Evolutionary conservation across 2,797 vertebrate species (phyloP).

Genomic region (Telmatherina bonti): DNA sequence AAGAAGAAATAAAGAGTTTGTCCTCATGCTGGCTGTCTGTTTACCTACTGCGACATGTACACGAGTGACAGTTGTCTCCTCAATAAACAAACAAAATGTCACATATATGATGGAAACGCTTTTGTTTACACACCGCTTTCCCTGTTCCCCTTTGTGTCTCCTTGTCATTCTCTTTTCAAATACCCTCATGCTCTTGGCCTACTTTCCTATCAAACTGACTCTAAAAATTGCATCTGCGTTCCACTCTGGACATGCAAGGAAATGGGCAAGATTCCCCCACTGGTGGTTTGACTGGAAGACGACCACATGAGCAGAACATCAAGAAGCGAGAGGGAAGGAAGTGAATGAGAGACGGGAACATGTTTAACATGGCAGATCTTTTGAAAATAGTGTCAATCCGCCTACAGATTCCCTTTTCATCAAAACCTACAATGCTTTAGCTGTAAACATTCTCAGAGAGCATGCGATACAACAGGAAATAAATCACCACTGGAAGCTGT

Average conservation of each 20-base stretch:
- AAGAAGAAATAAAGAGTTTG: constrained; percentile 13
- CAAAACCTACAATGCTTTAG: constrained; percentile 42
- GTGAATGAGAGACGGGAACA: constrained; percentile 14
- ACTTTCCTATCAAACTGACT: constrained; percentile 63
- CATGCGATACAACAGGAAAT: not conserved
- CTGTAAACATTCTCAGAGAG: constrained; percentile 20
- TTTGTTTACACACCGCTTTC: constrained; percentile 60
- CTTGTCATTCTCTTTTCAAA: constrained; percentile 59
- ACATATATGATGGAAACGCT: constrained; percentile 61
- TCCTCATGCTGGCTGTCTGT: constrained; percentile 43
- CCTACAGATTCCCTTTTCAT: constrained; percentile 61
- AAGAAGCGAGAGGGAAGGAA: constrained; percentile 48
- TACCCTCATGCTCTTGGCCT: constrained; percentile 71
- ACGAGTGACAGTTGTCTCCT: constrained; percentile 47
- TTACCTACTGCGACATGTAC: constrained; percentile 25
- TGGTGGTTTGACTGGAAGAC: constrained; percentile 59
- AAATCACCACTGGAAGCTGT: constrained; percentile 12
- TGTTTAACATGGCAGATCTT: constrained; percentile 52
- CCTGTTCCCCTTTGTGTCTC: constrained; percentile 43
- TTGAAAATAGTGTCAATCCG: constrained; percentile 34
- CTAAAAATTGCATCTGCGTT: constrained; percentile 67
- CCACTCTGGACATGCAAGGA: constrained; percentile 66
- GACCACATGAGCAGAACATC: constrained; percentile 61
- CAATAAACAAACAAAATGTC: constrained; percentile 60
- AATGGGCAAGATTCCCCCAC: constrained; percentile 57